Percentiles rank a stretch among this genome's conserved stretches.
Evolutionary conservation across 2,113 vertebrate genomes (phyloP).

Genomic region (Aspiorhynchus laticeps): DNA sequence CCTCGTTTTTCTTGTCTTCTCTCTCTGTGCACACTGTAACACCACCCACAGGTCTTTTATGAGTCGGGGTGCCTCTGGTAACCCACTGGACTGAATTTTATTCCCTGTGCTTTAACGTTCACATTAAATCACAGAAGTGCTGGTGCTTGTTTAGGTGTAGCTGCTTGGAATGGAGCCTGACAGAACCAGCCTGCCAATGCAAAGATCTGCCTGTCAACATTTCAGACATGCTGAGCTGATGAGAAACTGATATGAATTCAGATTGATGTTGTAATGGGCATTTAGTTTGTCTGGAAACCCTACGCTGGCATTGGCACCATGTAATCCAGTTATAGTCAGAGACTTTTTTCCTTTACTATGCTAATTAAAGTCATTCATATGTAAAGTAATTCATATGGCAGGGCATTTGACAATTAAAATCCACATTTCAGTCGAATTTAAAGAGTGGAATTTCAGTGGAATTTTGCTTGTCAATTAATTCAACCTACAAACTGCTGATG

Average conservation of each 20-base stretch:
- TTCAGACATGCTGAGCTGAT: not conserved
- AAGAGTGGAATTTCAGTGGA: not conserved
- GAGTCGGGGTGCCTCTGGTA: slow-evolving; percentile 4
- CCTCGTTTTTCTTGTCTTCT: slow-evolving; percentile 24
- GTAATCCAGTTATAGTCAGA: not conserved
- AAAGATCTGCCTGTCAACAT: slow-evolving; percentile 46
- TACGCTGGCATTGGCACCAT: not conserved
- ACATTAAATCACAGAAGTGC: not conserved
- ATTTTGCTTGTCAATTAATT: not conserved
- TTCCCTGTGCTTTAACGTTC: not conserved
- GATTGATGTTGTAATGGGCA: slow-evolving; percentile 30
- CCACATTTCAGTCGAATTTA: not conserved
- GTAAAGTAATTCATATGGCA: not conserved
- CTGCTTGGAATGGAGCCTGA: slow-evolving; percentile 4
- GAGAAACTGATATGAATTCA: not conserved
- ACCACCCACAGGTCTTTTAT: slow-evolving; percentile 44
- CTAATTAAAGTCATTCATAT: not conserved
- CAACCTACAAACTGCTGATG: not conserved
- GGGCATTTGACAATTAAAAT: not conserved
- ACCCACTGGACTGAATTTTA: slow-evolving; percentile 9
- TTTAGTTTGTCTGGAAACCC: not conserved
- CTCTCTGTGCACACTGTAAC: slow-evolving; percentile 20
- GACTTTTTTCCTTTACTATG: not conserved
- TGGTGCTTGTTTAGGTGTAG: slow-evolving; percentile 35
- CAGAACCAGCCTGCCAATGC: slow-evolving; percentile 36